phyloP scores from a whole-genome alignment of 2,888 invertebrate genomes.

The Eustalomyia histrio region DNA sequence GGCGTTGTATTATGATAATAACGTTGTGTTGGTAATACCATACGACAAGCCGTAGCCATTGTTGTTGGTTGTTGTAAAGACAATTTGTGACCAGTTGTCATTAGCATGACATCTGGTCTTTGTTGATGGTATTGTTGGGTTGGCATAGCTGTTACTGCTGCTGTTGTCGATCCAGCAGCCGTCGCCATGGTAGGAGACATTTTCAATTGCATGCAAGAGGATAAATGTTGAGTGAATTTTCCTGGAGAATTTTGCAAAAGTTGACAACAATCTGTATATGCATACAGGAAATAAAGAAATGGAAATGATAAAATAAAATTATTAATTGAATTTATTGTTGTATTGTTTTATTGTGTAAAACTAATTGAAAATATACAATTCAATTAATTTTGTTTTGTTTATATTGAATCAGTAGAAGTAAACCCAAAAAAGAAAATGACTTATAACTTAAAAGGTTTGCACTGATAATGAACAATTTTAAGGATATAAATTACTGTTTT shows the following conservation, averaged over 20 bases:
- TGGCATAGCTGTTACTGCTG: constrained; percentile 66
- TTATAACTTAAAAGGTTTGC: constrained; percentile 21
- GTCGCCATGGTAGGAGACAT: constrained; percentile 64
- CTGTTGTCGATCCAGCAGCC: constrained; percentile 68
- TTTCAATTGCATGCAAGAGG: constrained; percentile 71
- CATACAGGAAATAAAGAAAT: constrained; percentile 45
- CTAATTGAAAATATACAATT: constrained; percentile 69
- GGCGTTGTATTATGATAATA: constrained; percentile 55
- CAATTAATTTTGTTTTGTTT: constrained; percentile 64
- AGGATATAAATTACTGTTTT: too few relatives aligned
- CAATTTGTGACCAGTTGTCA: constrained; percentile 64
- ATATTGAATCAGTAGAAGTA: not conserved
- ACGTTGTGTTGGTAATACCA: constrained; percentile 52
- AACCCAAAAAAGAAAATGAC: constrained; percentile 14
- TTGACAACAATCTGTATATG: constrained; percentile 77
- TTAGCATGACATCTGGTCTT: constrained; percentile 66
- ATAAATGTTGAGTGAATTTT: constrained; percentile 73
- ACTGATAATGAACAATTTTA: not conserved
- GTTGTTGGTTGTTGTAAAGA: constrained; percentile 50
- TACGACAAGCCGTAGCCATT: constrained; percentile 54
- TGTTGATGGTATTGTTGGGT: constrained; percentile 66
- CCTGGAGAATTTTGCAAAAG: constrained; percentile 76
- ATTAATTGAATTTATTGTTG: constrained; percentile 60
- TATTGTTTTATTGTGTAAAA: constrained; percentile 54
- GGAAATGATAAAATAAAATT: constrained; percentile 41